phyloP scores from a whole-genome alignment of 2,797 vertebrate genomes.

The Bovichtus variegatus region DNA sequence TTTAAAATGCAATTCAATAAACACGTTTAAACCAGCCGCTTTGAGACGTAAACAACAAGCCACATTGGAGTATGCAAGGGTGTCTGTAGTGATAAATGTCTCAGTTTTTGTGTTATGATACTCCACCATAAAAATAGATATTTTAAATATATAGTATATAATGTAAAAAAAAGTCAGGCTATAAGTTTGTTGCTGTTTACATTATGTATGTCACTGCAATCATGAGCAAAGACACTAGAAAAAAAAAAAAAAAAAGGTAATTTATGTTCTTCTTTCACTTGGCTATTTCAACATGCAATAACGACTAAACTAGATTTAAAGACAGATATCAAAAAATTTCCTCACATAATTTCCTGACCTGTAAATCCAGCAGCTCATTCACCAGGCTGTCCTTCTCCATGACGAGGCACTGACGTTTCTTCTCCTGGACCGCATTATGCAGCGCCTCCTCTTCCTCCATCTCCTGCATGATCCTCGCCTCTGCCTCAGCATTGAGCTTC shows the following conservation, averaged over 20 bases:
- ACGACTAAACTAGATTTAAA: neutral
- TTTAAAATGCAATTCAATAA: neutral
- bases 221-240: neutral
- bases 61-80: neutral
- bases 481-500: conserved; percentile 83
- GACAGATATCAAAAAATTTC: neutral
- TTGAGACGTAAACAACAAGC: neutral
- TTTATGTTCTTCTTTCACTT: neutral
- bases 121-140: neutral
- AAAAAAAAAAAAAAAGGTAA: no score
- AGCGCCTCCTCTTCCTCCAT: conserved; percentile 83
- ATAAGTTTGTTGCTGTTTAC: neutral
- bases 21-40: neutral
- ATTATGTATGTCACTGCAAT: neutral
- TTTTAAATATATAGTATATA: neutral
- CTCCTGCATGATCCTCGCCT: conserved; percentile 79
- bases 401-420: conserved; percentile 80
- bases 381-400: conserved; percentile 78
- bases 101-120: neutral
- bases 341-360: conserved; percentile 78
- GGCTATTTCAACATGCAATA: neutral
- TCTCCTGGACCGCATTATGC: conserved; percentile 69
- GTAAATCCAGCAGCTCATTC: conserved; percentile 81
- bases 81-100: neutral
- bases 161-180: no score